Evolutionary conservation across 2,888 invertebrate genomes (phyloP).

Genomic region (Dendrolimus pini): DNA sequence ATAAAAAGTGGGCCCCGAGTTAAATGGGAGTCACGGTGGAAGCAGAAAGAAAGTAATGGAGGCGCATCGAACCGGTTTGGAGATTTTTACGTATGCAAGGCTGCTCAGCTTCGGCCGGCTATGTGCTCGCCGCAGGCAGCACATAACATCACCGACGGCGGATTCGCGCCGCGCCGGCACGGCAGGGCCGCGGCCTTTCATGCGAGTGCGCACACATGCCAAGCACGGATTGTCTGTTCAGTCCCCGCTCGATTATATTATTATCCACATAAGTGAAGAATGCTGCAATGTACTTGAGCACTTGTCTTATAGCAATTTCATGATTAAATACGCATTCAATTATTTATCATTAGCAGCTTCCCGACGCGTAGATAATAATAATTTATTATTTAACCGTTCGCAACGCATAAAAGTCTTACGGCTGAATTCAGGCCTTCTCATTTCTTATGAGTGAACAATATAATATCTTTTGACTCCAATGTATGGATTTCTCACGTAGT

Average conservation of each 20-base stretch:
- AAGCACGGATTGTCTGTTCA: conserved; percentile 23
- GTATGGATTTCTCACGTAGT: too few species aligned
- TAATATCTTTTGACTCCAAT: too few species aligned
- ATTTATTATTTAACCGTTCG: too few species aligned
- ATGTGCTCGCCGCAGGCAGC: conserved; percentile 60
- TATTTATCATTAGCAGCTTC: too few species aligned
- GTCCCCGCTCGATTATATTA: conserved; percentile 52
- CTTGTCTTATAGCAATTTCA: too few species aligned
- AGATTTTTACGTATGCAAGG: conserved; percentile 77
- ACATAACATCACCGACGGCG: conserved; percentile 64
- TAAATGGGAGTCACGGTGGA: conserved; percentile 74
- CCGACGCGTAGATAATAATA: too few species aligned
- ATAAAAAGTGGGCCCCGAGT: conserved; percentile 75
- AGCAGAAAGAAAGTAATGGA: conserved; percentile 76
- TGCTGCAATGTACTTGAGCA: background rate
- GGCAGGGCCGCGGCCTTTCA: conserved; percentile 32
- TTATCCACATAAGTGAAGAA: conserved; percentile 39
- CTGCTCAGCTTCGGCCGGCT: conserved; percentile 55
- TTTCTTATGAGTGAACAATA: too few species aligned
- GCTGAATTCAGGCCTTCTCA: too few species aligned
- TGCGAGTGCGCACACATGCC: conserved; percentile 44
- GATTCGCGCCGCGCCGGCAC: conserved; percentile 53
- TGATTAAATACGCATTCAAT: too few species aligned
- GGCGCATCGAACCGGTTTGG: conserved; percentile 74
- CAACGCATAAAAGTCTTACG: too few species aligned